Evolutionary conservation across 53 echinoderm and acorn worm species (phyloP), one percentile per base, ranked within the genome.

Genomic region (Holothuria scabra): DNA sequence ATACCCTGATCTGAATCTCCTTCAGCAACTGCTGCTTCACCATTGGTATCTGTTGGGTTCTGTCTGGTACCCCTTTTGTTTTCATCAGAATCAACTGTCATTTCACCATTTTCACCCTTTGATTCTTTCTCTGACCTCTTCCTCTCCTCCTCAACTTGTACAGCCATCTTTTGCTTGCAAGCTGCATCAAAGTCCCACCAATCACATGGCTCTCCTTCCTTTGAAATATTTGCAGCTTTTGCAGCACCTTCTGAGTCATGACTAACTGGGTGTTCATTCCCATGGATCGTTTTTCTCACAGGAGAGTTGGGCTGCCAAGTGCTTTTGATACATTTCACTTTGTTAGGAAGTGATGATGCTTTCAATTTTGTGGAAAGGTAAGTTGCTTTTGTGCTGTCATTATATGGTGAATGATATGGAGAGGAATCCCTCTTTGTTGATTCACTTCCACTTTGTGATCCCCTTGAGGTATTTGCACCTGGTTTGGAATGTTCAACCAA

Each of bases 321-420:
- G 8, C 18, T 52, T 52, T 52, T 52, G 0, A 52, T 1, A 52
- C 1, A 14, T 52, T 8, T 52, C 8, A 16, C 52, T 18, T 52
- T 52, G 14, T 52, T 52, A 52, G 52, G 18, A 4, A 52, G 16
- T 1, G 16, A 52, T 52, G 52, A 12, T 52, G 16, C 52, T 58
- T 12, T 78, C 24, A 78, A 8, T 57, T 78, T 78, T 20, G 78
- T 78, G 23, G 58, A 56, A 28, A 78, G 78, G 58, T 78, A 78
- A 11, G 59, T 78, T n/a, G 78, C 56, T 56, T 78, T 78, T 31
- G 31, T 78, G 21, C 78, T 78, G 78, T 78, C 78, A 57, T 57
- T 78, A 20, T 78, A 78, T 16, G 78, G 78, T 26, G 78, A 78
- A 32, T 28, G 58, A 32, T 46, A 57, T 13, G 74, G 74, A 35